phyloP scores from a whole-genome alignment of 2,888 invertebrate genomes.

The Dicycla oo region DNA sequence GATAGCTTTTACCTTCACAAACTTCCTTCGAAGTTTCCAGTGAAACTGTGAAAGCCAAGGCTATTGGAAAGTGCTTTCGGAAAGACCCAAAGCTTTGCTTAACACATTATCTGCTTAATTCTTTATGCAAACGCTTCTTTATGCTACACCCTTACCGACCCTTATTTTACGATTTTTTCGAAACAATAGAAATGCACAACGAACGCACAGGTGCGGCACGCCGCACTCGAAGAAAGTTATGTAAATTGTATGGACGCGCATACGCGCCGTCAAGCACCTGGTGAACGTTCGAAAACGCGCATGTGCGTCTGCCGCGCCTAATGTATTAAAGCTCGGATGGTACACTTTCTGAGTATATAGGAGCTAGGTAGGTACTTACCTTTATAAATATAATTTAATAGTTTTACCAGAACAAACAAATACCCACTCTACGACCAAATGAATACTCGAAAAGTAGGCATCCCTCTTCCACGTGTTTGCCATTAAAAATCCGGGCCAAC shows the following conservation, averaged over 20 bases:
- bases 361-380: background rate
- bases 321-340: slow-evolving; percentile 10
- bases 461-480: slow-evolving; percentile 16
- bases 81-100: slow-evolving; percentile 33
- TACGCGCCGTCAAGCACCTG: no score
- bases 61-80: slow-evolving; percentile 18
- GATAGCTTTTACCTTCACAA: slow-evolving; percentile 5
- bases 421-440: background rate
- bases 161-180: no score
- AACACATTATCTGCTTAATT: no score
- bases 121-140: no score
- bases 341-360: slow-evolving; percentile 5
- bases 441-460: background rate
- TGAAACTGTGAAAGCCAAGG: slow-evolving; percentile 17
- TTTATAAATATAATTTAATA: background rate
- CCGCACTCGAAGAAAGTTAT: no score
- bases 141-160: no score
- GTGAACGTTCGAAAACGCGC: no score
- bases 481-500: background rate
- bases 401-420: background rate
- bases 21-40: slow-evolving; percentile 12
- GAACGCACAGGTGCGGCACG: no score
- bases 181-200: no score
- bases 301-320: no score
- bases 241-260: no score